Evolutionary conservation across 2,797 vertebrate species (phyloP).

Genomic region (Champsocephalus gunnari): DNA sequence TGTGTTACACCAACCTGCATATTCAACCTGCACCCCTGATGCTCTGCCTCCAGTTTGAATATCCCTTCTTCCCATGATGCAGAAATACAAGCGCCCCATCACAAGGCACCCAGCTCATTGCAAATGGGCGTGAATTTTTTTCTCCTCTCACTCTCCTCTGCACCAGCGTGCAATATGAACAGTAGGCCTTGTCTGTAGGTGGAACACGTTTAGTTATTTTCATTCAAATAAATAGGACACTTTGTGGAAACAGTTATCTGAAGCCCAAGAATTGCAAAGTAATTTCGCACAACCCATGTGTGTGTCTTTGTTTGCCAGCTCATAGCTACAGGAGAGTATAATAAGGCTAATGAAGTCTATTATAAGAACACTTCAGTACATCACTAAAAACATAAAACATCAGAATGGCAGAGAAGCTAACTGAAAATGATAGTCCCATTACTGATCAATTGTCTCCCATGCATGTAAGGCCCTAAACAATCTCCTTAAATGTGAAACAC

Average conservation of each 20-base stretch:
- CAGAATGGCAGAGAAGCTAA: slow-evolving; percentile 15
- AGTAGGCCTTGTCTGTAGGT: slow-evolving; percentile 30
- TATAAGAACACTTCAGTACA: not conserved
- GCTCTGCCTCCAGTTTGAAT: slow-evolving; percentile 46
- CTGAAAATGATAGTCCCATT: slow-evolving; percentile 2
- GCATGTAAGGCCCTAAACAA: not conserved
- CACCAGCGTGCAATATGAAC: slow-evolving; percentile 68
- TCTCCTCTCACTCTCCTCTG: slow-evolving; percentile 59
- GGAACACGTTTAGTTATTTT: not conserved
- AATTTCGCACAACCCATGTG: not conserved
- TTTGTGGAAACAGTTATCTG: not conserved
- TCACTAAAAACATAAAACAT: not conserved
- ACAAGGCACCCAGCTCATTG: slow-evolving; percentile 57
- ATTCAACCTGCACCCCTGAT: slow-evolving; percentile 54
- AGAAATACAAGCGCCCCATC: slow-evolving; percentile 41
- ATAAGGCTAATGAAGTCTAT: not conserved
- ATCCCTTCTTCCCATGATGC: slow-evolving; percentile 42
- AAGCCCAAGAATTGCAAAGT: not conserved
- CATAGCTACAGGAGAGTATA: not conserved
- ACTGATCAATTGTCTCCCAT: slow-evolving; percentile 15
- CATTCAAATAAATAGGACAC: not conserved
- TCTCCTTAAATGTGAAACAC: not conserved
- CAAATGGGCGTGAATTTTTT: slow-evolving; percentile 73
- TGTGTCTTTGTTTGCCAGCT: not conserved
- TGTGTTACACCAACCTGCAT: slow-evolving; percentile 43